phyloP scores from a whole-genome alignment of 2,797 vertebrate species.

The Alauda arvensis region DNA sequence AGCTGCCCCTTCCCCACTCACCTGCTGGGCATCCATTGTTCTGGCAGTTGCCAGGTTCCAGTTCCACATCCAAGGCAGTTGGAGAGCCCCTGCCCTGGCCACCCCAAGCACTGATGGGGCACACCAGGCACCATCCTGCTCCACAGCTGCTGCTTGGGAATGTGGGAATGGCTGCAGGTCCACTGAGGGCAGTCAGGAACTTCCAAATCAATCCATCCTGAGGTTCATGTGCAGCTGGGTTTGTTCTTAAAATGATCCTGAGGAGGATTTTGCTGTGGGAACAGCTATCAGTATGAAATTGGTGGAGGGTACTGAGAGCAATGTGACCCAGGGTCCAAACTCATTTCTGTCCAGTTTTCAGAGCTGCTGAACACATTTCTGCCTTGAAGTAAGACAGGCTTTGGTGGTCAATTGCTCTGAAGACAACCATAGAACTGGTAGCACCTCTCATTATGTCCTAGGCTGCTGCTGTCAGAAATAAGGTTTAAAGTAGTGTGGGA shows the following conservation, averaged over 20 bases:
- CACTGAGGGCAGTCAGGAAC: conserved; percentile 14
- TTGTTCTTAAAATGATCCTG: background rate
- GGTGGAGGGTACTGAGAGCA: background rate
- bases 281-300: background rate
- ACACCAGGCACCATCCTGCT: background rate
- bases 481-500: background rate
- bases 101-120: background rate
- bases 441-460: background rate
- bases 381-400: background rate
- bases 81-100: background rate
- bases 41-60: background rate
- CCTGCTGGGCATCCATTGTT: background rate
- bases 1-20: background rate
- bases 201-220: background rate
- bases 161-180: background rate
- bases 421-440: background rate
- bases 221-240: background rate
- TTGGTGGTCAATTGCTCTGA: background rate
- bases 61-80: background rate
- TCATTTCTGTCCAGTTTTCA: background rate
- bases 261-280: background rate
- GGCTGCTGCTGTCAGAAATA: background rate
- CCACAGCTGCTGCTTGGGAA: background rate
- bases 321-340: background rate
- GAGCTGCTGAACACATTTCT: background rate